Evolutionary conservation across 1,140 invertebrate genomes (phyloP), one percentile per base, ranked within the genome.

Genomic region (Harpegnathos saltator): DNA sequence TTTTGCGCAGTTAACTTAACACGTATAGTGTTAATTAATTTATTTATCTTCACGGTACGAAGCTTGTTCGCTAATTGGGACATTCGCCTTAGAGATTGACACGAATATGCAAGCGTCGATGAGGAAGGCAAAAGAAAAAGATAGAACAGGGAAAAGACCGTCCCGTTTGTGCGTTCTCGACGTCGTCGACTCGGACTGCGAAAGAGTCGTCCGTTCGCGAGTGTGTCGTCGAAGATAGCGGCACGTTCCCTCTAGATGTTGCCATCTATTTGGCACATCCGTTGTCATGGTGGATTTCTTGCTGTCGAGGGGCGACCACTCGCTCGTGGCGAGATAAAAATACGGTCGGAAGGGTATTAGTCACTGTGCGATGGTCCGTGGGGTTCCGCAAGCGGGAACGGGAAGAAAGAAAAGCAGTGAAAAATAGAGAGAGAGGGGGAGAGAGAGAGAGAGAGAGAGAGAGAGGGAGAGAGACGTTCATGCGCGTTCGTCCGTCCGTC

Each of bases 241-340:
- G 62, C 59, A 63, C 75, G 63, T 80, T 80, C 75, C 75, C 75
- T 71, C 65, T 80, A 80, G 75, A 83, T 78, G 88, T 87, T 88
- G 83, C 88, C 89, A 88, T 91, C 89, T 86, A 90, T 91, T 92
- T 89, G 84, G 74, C 87, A 90, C 89, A 92, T 92, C 90, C 91
- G 91, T 91, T 91, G 88, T 86, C 87, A 88, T 87, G 77, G 44
- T 56, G 84, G 65, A 56, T 72, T 77, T 82, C 54, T 73, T 89
- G 75, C 83, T 84, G 77, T 69, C 88, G 90, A 85, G 89, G 87
- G 82, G 90, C 91, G 86, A 85, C 85, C 74, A 68, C 83, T 91
- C 84, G 83, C 87, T 91, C 80, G 74, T 83, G 85, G 83, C 82
- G 71, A 87, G 91, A 92, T 91, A 92, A 93, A 93, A 92, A 93